Conservation (phyloP, 1,140 invertebrate species). For the Laupala kohalensis region DNA sequence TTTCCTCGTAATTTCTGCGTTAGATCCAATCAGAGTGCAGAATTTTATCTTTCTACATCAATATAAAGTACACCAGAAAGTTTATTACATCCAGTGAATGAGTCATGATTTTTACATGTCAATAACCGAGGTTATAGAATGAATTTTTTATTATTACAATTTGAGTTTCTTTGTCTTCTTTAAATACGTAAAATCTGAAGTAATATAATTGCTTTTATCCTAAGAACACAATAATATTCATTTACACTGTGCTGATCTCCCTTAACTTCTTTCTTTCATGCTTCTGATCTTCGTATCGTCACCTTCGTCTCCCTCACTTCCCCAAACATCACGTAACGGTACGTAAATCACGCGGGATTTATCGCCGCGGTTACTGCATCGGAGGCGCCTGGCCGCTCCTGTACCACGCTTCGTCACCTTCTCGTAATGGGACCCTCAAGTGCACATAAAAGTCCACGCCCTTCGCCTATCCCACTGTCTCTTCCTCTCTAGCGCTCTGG, state of each 20-base stretch:
- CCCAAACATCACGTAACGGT: neutral
- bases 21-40: no score
- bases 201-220: no score
- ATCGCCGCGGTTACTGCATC: neutral
- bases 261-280: neutral
- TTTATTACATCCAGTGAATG: no score
- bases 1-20: no score
- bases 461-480: neutral
- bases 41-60: no score
- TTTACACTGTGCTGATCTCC: neutral
- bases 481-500: no score
- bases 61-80: no score
- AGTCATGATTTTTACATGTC: no score
- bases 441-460: neutral
- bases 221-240: neutral
- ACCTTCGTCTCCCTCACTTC: neutral
- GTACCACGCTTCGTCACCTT: neutral
- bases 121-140: no score
- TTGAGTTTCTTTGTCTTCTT: no score
- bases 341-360: neutral
- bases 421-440: neutral
- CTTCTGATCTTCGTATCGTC: neutral
- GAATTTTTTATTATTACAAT: no score
- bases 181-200: no score
- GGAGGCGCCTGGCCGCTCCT: neutral